phyloP scores from a whole-genome alignment of 2,113 vertebrate species.

The Lepus europaeus region DNA sequence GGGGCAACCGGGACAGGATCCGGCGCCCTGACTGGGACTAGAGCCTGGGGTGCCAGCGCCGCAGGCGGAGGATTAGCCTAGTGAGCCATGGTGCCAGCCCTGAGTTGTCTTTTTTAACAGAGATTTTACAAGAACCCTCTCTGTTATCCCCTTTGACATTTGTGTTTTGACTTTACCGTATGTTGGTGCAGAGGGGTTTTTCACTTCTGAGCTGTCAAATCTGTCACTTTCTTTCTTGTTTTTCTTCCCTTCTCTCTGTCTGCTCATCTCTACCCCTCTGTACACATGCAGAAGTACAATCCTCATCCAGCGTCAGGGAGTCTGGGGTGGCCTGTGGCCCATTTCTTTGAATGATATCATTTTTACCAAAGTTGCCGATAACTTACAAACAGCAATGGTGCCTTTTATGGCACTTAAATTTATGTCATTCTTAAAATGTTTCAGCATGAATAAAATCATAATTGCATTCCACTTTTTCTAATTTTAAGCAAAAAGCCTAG shows the following conservation, averaged over 20 bases:
- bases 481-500: not conserved
- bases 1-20: too few relatives aligned
- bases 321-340: not conserved
- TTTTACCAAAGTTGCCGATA: not conserved
- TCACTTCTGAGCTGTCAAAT: not conserved
- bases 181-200: not conserved
- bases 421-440: constrained; percentile 22
- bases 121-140: not conserved
- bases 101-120: not conserved
- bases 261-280: not conserved
- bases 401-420: not conserved
- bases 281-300: not conserved
- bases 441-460: not conserved
- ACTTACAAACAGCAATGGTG: not conserved
- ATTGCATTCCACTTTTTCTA: not conserved
- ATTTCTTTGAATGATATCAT: not conserved
- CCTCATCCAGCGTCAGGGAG: not conserved
- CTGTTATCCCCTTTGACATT: not conserved
- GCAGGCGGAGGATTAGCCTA: too few relatives aligned
- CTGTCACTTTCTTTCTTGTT: not conserved
- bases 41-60: too few relatives aligned
- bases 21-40: too few relatives aligned
- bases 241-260: not conserved
- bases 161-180: constrained; percentile 39
- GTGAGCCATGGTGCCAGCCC: too few relatives aligned